phyloP scores from a whole-genome alignment of 2,797 vertebrate genomes.

The Squalus acanthias region DNA sequence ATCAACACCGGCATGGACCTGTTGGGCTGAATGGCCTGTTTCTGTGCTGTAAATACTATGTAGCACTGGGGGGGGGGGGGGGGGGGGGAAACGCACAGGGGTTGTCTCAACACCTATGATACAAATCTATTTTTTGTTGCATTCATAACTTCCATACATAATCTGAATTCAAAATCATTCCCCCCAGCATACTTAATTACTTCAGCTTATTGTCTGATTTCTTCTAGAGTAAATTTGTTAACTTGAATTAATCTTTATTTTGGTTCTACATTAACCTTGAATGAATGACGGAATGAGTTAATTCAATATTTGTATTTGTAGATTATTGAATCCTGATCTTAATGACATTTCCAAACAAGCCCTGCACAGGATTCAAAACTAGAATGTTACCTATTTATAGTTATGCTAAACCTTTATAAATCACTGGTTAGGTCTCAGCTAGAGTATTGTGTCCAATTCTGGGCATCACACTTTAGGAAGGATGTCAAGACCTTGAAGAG shows the following conservation, averaged over 20 bases:
- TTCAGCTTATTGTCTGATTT: not conserved
- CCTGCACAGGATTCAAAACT: not conserved
- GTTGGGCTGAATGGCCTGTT: not conserved
- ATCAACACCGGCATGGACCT: not conserved
- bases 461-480: too few species aligned
- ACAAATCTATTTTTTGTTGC: not conserved
- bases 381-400: not conserved
- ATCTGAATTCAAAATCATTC: not conserved
- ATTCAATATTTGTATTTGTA: not conserved
- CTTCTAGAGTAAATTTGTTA: not conserved
- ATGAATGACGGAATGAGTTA: not conserved
- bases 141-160: not conserved
- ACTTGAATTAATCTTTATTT: not conserved
- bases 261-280: not conserved
- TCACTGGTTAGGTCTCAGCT: not conserved
- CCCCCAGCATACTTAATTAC: not conserved
- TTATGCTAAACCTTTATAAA: not conserved
- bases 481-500: too few species aligned
- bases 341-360: not conserved
- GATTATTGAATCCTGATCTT: not conserved
- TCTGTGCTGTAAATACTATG: not conserved
- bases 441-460: not conserved
- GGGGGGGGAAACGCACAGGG: not conserved
- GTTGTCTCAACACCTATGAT: not conserved
- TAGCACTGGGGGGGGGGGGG: not conserved